These are phyloP conservation scores for Bombus balteatus DNA, from an alignment of 1,140 invertebrate species.

Conservation along the genomic window DNA sequence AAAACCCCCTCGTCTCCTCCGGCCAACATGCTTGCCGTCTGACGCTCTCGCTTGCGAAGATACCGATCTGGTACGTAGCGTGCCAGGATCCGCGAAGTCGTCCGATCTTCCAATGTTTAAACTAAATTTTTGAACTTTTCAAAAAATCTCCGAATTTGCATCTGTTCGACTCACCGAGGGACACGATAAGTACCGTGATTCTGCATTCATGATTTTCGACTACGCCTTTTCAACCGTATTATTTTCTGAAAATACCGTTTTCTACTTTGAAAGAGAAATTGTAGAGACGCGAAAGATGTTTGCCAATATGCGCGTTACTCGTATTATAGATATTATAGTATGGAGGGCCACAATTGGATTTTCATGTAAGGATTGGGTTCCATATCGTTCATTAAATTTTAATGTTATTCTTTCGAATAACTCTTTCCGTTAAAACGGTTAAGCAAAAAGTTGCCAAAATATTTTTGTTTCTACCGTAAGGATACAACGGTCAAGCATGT, in stretches of 20 bases:
- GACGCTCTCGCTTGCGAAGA: slow-evolving; percentile 15
- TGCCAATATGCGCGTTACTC: not conserved
- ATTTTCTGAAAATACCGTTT: not conserved
- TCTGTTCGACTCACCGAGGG: not conserved
- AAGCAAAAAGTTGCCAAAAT: too few species aligned
- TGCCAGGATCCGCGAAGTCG: slow-evolving; percentile 35
- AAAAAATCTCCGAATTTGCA: not conserved
- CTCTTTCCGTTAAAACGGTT: too few species aligned
- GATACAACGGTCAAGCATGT: not conserved
- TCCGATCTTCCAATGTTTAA: slow-evolving; percentile 10
- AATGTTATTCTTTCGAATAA: too few species aligned
- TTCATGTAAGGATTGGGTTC: not conserved
- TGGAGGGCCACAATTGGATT: not conserved
- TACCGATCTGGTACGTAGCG: slow-evolving; percentile 37
- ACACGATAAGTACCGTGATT: too few species aligned
- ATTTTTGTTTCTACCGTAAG: too few species aligned
- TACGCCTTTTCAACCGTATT: not conserved
- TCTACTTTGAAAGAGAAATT: not conserved
- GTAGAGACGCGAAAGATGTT: not conserved
- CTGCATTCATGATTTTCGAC: too few species aligned
- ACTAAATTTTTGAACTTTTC: not conserved
- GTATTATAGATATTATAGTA: not conserved
- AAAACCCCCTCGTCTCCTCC: slow-evolving; percentile 6
- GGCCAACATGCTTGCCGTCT: slow-evolving; percentile 6
- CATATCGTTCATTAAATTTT: too few species aligned